Conservation (phyloP, 2,888 invertebrate genomes). For the Smittia sp. region DNA sequence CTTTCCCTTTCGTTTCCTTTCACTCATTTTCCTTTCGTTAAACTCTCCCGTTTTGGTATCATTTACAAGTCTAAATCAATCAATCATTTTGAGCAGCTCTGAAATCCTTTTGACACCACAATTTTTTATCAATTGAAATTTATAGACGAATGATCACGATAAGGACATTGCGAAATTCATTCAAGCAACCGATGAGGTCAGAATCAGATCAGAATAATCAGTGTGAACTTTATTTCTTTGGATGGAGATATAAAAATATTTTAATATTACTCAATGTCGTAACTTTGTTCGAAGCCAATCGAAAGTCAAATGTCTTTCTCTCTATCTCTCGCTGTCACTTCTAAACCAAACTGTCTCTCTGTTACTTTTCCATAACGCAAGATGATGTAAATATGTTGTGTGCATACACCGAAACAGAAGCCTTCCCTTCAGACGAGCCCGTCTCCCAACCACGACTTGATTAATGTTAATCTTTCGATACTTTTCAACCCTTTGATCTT, state of each 20-base stretch:
- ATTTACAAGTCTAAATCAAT: too few species aligned
- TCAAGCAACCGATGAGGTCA: slow-evolving; percentile 56
- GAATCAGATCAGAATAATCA: slow-evolving; percentile 46
- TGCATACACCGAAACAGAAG: not conserved
- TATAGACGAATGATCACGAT: slow-evolving; percentile 52
- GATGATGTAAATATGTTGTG: not conserved
- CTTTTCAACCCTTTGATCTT: not conserved
- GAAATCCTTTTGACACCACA: not conserved
- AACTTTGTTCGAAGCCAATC: slow-evolving; percentile 20
- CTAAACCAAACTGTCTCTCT: not conserved
- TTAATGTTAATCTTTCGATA: not conserved
- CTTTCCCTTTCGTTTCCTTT: not conserved
- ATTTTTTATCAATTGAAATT: slow-evolving; percentile 48
- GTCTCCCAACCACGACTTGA: not conserved
- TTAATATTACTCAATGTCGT: slow-evolving; percentile 31
- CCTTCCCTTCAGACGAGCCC: not conserved
- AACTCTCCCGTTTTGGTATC: too few species aligned
- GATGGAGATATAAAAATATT: slow-evolving; percentile 15
- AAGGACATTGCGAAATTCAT: slow-evolving; percentile 54
- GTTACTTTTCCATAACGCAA: not conserved
- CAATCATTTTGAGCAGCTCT: too few species aligned
- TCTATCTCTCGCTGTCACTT: not conserved
- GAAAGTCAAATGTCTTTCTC: not conserved
- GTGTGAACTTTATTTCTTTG: slow-evolving; percentile 10
- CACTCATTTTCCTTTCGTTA: too few species aligned